Conservation (phyloP, 2,888 invertebrate species). For the Nomada hirtipes region DNA sequence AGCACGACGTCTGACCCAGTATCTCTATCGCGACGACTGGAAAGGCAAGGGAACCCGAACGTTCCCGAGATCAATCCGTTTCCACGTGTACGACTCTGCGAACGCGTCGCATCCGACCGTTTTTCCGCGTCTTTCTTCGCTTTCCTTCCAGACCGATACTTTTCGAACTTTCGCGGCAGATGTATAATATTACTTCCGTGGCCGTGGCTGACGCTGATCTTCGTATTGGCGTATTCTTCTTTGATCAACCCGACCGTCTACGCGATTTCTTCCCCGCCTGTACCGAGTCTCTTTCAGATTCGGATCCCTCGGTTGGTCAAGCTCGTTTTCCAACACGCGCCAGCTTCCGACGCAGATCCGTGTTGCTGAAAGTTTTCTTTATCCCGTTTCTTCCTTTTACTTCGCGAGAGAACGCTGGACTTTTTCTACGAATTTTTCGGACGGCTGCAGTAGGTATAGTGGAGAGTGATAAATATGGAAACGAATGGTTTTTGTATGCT, state of each 20-base stretch:
- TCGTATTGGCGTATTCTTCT: slow-evolving; percentile 54
- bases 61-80: slow-evolving; percentile 67
- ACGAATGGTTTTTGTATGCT: no score
- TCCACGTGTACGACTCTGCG: slow-evolving; percentile 51
- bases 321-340: not conserved
- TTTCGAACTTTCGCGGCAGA: slow-evolving; percentile 59
- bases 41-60: slow-evolving; percentile 59
- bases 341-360: not conserved
- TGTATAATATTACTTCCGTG: slow-evolving; percentile 65
- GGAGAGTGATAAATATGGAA: no score
- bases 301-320: slow-evolving; percentile 8
- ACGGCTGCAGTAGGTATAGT: no score
- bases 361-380: not conserved
- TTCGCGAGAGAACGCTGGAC: not conserved
- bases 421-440: not conserved
- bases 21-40: slow-evolving; percentile 37
- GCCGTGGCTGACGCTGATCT: slow-evolving; percentile 46
- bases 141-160: slow-evolving; percentile 52
- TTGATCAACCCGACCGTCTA: slow-evolving; percentile 57
- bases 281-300: not conserved
- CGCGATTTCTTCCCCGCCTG: not conserved
- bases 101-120: slow-evolving; percentile 47
- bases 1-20: slow-evolving; percentile 48
- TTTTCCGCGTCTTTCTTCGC: slow-evolving; percentile 42
- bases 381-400: not conserved